Evolutionary conservation across 35 echinoderm and acorn worm genomes (phyloP), one percentile per base, ranked within the genome.

Genomic region (Stichopus chloronotus): DNA sequence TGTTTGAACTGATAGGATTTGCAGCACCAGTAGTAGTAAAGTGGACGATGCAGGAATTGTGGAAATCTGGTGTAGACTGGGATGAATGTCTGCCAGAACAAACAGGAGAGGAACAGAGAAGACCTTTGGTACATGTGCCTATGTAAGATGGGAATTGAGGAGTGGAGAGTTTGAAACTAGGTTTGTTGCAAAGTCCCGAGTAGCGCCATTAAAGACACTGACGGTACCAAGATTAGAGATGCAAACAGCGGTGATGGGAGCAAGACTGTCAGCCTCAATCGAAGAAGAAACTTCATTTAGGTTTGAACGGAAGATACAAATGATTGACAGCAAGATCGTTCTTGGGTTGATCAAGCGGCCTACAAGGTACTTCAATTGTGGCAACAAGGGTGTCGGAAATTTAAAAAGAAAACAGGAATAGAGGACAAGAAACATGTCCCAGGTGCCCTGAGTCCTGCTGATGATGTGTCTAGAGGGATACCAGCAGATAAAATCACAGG

Each of bases 1-100:
- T 20, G 54, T 53, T 94, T 94, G 87, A 94, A 25, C 88, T 88
- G 4, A 91, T 94, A 17, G 93, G 87, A 1, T 91, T 94, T 82
- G 87, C 93, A 54, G 71, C 71, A 14, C 21, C 92, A 6, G 61
- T 94, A 7, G 24, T 19, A 85, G 78, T 21, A 6, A 90, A 94
- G 22, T 63, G 25, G 24, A 58, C 59, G 11, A 83, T 92, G 90
- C 78, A 92, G 23, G 25, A 83, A 10, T 53, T 69, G 4, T 80
- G 90, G 77, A 56, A 81, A 24, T 1, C 14, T 4, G 93, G 88
- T 4, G 57, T 82, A 82, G 93, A 19, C 87, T 94, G 93, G 93
- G 93, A 94, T 71, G 74, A 91, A 12, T 13, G 25, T 4, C 14
- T 94, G 56, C 55, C 88, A 4, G 16, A n/a, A 5, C 14, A 25